Conservation (phyloP, 2,797 vertebrate genomes). For the Cebuella pygmaea region DNA sequence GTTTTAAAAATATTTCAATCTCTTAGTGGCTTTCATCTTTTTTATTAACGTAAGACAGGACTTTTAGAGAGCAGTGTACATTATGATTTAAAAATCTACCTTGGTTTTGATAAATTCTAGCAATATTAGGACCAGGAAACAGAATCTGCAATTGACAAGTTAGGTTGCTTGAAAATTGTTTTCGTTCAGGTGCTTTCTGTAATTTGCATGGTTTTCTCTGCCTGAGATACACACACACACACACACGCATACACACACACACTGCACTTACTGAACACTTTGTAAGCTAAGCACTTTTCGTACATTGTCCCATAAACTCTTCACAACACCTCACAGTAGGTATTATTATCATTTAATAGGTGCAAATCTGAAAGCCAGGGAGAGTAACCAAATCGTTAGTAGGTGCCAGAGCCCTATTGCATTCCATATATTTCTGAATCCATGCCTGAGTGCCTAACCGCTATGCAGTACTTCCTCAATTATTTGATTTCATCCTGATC, state of each 20-base stretch:
- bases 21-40: slow-evolving; percentile 15
- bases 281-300: neutral
- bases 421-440: neutral
- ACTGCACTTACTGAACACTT: neutral
- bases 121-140: neutral
- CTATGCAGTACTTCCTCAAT: neutral
- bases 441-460: neutral
- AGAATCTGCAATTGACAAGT: neutral
- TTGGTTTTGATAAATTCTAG: slow-evolving; percentile 16
- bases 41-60: neutral
- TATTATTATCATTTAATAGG: neutral
- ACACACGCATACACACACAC: neutral
- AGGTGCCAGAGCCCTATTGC: neutral
- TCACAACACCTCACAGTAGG: neutral
- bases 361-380: neutral
- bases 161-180: neutral
- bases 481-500: neutral
- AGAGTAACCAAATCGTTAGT: neutral
- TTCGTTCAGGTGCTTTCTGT: neutral
- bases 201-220: neutral
- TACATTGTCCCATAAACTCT: neutral
- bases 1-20: neutral
- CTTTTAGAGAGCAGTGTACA: slow-evolving; percentile 28
- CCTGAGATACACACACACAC: neutral
- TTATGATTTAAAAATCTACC: slow-evolving; percentile 42